These are phyloP conservation scores for Callospermophilus lateralis DNA, from an alignment of 2,113 vertebrate genomes.

Conservation along the genomic window DNA sequence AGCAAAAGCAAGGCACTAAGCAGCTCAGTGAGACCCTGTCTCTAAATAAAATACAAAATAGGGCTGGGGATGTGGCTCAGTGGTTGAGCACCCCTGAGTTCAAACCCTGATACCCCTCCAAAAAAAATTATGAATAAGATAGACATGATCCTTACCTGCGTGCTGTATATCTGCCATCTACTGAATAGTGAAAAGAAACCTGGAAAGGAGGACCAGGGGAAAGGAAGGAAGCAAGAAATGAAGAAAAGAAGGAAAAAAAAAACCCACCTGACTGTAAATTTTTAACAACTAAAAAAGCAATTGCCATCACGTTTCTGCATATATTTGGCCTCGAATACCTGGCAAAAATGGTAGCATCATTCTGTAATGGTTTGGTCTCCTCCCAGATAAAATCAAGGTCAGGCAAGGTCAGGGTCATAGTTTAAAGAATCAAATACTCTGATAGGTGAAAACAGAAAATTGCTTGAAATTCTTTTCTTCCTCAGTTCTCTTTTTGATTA, in stretches of 20 bases:
- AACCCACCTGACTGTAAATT: neutral
- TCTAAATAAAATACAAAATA: too few species aligned
- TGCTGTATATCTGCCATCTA: neutral
- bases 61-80: too few species aligned
- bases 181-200: neutral
- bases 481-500: neutral
- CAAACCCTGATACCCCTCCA: too few species aligned
- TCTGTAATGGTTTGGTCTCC: neutral
- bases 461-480: neutral
- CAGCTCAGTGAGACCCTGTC: too few species aligned
- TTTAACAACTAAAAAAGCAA: neutral
- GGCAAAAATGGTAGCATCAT: neutral
- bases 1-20: too few species aligned
- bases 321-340: neutral
- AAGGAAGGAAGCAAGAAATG: too few species aligned
- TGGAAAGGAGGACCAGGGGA: neutral
- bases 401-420: neutral
- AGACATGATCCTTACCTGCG: neutral
- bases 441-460: neutral
- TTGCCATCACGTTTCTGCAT: neutral
- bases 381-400: neutral
- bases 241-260: neutral
- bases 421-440: slow-evolving; percentile 14
- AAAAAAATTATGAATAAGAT: too few species aligned
- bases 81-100: too few species aligned